Conservation (phyloP, 1,140 invertebrate species). For the Lucilia cuprina region DNA sequence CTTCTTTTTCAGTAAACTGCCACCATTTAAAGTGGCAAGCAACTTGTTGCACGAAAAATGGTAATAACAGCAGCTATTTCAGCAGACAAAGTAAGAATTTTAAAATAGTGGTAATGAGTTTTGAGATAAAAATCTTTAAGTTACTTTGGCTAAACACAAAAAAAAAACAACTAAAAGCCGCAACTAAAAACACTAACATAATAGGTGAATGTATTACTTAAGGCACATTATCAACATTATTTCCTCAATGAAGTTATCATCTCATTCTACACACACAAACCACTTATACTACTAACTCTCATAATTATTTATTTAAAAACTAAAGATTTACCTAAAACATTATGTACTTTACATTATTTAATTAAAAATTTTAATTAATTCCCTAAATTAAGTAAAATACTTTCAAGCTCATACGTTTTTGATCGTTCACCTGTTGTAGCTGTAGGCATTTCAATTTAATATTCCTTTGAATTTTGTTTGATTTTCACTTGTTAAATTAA, state of each 20-base stretch:
- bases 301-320: too few relatives aligned
- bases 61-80: not conserved
- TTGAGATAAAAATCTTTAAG: not conserved
- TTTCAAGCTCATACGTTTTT: not conserved
- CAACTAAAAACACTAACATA: not conserved
- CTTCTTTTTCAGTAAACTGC: not conserved
- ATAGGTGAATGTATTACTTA: constrained; percentile 5
- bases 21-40: not conserved
- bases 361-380: not conserved
- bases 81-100: not conserved
- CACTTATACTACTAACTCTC: too few relatives aligned
- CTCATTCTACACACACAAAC: not conserved
- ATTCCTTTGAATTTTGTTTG: not conserved
- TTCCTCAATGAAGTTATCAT: not conserved
- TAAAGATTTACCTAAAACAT: too few relatives aligned
- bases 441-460: not conserved
- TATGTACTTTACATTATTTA: not conserved
- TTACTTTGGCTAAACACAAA: not conserved
- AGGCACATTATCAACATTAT: not conserved
- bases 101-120: not conserved
- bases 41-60: not conserved
- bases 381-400: not conserved
- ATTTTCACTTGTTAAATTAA: not conserved
- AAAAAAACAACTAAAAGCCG: not conserved
- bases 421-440: too few relatives aligned